Evolutionary conservation across 1,140 invertebrate genomes (phyloP).

Genomic region (Neodiprion virginianus): DNA sequence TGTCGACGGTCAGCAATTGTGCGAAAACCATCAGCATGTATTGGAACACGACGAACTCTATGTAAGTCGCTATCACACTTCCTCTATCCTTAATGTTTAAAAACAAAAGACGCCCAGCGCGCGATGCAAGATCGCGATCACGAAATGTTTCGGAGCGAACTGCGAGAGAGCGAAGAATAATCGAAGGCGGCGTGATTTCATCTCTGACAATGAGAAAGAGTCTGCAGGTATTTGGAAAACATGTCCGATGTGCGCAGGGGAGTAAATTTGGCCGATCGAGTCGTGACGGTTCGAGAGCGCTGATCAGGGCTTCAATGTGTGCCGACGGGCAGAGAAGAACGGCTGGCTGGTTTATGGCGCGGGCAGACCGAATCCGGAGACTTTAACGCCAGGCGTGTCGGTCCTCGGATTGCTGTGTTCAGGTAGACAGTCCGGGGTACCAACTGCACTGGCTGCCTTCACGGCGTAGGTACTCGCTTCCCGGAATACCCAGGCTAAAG

Average conservation of each 20-base stretch:
- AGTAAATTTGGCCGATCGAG: slow-evolving; percentile 22
- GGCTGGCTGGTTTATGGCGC: neutral
- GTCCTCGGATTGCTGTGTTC: neutral
- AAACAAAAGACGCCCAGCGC: neutral
- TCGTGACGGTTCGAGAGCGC: neutral
- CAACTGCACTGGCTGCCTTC: neutral
- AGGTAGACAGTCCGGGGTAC: neutral
- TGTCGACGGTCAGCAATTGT: slow-evolving; percentile 77
- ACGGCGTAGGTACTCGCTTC: neutral
- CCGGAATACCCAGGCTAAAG: neutral
- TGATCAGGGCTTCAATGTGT: neutral
- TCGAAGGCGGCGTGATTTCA: too few species aligned
- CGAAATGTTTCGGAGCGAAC: neutral
- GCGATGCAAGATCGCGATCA: too few species aligned
- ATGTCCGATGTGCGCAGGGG: neutral
- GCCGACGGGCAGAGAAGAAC: neutral
- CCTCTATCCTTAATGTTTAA: neutral
- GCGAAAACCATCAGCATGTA: slow-evolving; percentile 85
- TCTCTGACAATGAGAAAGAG: too few species aligned
- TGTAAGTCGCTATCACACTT: slow-evolving; percentile 63
- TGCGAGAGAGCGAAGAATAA: neutral
- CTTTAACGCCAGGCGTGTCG: neutral
- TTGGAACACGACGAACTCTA: slow-evolving; percentile 85
- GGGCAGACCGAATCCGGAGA: neutral
- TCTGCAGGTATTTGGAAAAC: too few species aligned